Percentiles rank a stretch among this genome's conserved stretches.
These are phyloP conservation scores for Anodontia alba DNA, from an alignment of 2,888 invertebrate genomes.

Conservation along the genomic window DNA sequence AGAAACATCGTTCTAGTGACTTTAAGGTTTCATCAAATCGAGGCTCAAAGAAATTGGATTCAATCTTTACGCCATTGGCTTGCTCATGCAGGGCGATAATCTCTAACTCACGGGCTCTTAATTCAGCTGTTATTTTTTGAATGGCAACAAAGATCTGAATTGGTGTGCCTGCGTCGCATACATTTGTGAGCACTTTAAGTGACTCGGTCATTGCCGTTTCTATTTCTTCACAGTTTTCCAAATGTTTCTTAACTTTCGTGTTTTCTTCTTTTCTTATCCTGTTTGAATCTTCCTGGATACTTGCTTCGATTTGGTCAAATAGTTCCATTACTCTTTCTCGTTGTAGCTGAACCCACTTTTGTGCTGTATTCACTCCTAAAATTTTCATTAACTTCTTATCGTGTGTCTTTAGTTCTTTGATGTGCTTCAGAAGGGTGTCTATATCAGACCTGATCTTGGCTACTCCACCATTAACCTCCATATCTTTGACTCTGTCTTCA, in stretches of 20 bases:
- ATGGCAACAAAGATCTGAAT: slow-evolving; percentile 13
- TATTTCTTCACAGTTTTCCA: slow-evolving; percentile 7
- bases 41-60: slow-evolving; percentile 1
- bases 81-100: neutral
- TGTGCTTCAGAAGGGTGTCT: neutral
- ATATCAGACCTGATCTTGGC: neutral
- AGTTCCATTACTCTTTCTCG: slow-evolving; percentile 8
- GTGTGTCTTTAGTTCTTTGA: neutral
- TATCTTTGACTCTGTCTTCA: slow-evolving; percentile 9
- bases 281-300: neutral
- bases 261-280: slow-evolving; percentile 1
- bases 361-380: neutral
- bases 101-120: neutral
- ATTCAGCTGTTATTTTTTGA: neutral
- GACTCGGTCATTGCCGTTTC: neutral
- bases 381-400: neutral
- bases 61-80: neutral
- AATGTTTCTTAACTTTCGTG: neutral
- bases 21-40: slow-evolving; percentile 3
- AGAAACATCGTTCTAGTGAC: neutral
- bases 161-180: neutral
- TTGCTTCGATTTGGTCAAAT: slow-evolving; percentile 1
- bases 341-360: neutral
- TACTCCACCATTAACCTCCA: slow-evolving; percentile 9
- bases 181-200: neutral